A percentile compares a stretch with the other conserved stretches of the same genome.
Evolutionary conservation across 2,888 invertebrate species (phyloP).

Genomic region (Spilosoma lubricipeda): DNA sequence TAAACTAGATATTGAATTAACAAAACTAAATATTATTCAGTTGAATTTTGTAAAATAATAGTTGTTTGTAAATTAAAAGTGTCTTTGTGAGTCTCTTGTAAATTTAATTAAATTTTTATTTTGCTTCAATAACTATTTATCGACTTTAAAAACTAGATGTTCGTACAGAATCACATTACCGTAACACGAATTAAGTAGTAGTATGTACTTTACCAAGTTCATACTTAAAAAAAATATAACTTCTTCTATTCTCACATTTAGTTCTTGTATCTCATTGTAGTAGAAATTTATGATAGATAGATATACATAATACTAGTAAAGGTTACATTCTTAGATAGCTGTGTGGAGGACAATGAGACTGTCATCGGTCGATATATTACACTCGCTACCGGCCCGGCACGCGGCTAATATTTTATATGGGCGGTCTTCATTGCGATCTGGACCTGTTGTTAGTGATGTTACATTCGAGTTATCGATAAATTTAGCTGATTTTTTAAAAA

Average conservation of each 20-base stretch:
- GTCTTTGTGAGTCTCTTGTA: no score
- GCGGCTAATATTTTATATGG: conserved; percentile 83
- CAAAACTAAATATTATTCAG: no score
- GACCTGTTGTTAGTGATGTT: conserved; percentile 63
- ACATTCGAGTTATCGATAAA: conserved; percentile 29
- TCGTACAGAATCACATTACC: no score
- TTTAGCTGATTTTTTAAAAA: background rate
- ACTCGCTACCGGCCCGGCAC: conserved; percentile 76
- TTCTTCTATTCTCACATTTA: background rate
- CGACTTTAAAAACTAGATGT: no score
- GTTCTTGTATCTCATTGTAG: background rate
- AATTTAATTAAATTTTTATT: no score
- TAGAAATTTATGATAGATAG: background rate
- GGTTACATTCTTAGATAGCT: conserved; percentile 55
- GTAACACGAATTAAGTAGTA: no score
- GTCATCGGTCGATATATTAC: conserved; percentile 77
- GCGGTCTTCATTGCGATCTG: conserved; percentile 83
- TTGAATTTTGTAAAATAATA: no score
- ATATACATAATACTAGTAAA: conserved; percentile 20
- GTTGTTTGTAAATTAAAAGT: no score
- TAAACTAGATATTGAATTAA: no score
- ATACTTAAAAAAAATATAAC: no score
- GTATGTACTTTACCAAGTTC: no score
- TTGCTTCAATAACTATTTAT: no score
- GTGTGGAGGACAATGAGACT: conserved; percentile 70